Evolutionary conservation across 2,888 invertebrate species (phyloP), one percentile per base, ranked within the genome.

Genomic region (Meganola albula): DNA sequence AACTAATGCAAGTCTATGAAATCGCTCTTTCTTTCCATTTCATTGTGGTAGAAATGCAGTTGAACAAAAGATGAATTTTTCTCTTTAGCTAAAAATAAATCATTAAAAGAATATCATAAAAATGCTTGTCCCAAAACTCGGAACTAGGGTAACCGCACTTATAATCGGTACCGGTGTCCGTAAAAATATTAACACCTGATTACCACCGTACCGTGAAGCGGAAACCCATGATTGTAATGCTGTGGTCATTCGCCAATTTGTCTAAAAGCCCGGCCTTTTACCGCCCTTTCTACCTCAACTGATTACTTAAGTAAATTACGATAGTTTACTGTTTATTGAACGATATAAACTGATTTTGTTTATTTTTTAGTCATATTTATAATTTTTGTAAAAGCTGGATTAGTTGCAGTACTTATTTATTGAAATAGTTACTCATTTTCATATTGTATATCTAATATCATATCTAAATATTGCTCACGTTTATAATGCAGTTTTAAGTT

Each of bases 181-280:
- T 55, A 44, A 44, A 44, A 53, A 54, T 49, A 56, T 63, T 60
- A 61, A 47, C 66, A 63, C 57, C 67, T 63, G 63, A 69, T 69
- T 62, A 64, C 56, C 51, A 46, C n/a, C 31, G 49, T 42, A 57
- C 59, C 62, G 60, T 63, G 63, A 64, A 66, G 63, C 60, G 62
- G 57, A 69, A 65, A 39, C 34, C 24, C 25, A 35, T 39, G 44
- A 40, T 32, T 36, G 48, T 3, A 34, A 24, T 42, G 27, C 39
- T 42, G 42, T 39, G 42, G 40, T 53, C 41, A 38, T 24, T 36
- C 37, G 40, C 46, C 50, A 54, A 56, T 54, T 54, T 45, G 22
- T 27, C 23, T 43, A 39, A 43, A 27, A 35, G 27, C 24, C 34
- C 25, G 6, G 33, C n/a, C 20, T 20, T 2, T 20, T 20, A 20